These are phyloP conservation scores for Macrotus californicus DNA, from an alignment of 2,113 vertebrate species.

Conservation along the genomic window DNA sequence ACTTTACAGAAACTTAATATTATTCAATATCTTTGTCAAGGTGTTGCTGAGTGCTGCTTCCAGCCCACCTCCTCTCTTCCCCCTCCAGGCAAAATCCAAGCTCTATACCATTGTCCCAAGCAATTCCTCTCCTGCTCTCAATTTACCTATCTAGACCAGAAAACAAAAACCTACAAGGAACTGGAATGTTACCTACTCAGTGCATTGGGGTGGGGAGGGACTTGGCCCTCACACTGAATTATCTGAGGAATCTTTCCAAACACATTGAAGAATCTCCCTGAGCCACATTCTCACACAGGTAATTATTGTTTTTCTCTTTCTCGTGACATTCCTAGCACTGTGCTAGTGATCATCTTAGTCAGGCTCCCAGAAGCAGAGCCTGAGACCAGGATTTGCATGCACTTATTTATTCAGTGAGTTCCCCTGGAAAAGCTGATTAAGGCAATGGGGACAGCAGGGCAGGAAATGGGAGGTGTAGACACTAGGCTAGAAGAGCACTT, in stretches of 20 bases:
- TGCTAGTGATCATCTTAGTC: background rate
- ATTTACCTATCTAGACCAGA: background rate
- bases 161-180: background rate
- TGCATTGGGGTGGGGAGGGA: too few species aligned
- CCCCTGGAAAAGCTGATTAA: background rate
- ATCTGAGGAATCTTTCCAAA: background rate
- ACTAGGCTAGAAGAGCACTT: background rate
- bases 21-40: background rate
- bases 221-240: background rate
- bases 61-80: background rate
- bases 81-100: background rate
- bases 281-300: background rate
- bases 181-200: background rate
- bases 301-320: background rate
- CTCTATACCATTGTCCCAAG: background rate
- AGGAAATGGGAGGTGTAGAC: background rate
- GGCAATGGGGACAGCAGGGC: background rate
- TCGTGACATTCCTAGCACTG: background rate
- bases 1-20: background rate
- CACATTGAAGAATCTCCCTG: too few species aligned
- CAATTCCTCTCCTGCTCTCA: background rate
- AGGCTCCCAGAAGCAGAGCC: background rate
- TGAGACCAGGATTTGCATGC: background rate
- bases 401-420: background rate
- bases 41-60: background rate